Evolutionary conservation across 2,113 vertebrate genomes (phyloP).

Genomic region (Oophaga pumilio): DNA sequence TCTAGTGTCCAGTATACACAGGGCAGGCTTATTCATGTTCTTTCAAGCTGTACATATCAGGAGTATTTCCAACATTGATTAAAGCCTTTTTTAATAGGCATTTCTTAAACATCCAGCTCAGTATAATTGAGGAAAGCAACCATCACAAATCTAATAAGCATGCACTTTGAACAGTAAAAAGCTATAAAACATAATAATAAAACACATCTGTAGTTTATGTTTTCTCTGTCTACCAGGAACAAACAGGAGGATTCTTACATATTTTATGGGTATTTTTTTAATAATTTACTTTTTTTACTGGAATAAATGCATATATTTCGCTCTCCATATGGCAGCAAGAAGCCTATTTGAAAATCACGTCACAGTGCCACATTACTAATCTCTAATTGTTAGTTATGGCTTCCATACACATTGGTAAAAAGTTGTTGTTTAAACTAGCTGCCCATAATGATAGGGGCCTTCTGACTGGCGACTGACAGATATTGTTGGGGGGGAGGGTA

Average conservation of each 20-base stretch:
- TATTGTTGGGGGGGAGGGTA: too few species aligned
- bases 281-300: background rate
- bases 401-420: too few species aligned
- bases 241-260: background rate
- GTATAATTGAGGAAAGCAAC: conserved; percentile 31
- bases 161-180: conserved; percentile 39
- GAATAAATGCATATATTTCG: too few species aligned
- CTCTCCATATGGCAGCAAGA: too few species aligned
- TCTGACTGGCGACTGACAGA: too few species aligned
- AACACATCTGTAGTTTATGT: conserved; percentile 29
- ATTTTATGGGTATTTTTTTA: background rate
- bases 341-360: too few species aligned
- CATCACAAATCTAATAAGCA: conserved; percentile 27
- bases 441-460: too few species aligned
- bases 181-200: conserved; percentile 52
- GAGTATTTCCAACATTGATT: conserved; percentile 31
- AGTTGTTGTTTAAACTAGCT: too few species aligned
- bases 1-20: background rate
- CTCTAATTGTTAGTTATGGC: too few species aligned
- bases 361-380: too few species aligned
- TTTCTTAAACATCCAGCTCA: conserved; percentile 1
- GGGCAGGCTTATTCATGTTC: background rate
- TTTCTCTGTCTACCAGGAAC: conserved; percentile 1
- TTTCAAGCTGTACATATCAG: conserved; percentile 21
- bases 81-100: conserved; percentile 40